Evolutionary conservation across 2,888 invertebrate species (phyloP).

Genomic region (Leptinotarsa tumamoca): DNA sequence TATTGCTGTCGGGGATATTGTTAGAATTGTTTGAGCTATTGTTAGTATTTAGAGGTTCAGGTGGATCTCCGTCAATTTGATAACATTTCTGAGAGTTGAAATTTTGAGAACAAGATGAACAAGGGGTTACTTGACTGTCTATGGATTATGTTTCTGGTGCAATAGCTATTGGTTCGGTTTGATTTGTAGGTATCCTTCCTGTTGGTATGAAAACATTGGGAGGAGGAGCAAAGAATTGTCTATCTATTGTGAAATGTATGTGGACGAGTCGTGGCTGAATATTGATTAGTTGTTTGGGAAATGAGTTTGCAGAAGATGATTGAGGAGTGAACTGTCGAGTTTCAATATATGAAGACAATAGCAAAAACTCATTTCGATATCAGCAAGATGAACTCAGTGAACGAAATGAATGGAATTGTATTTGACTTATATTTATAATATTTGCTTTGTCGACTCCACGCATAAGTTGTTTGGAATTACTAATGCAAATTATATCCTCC

Average conservation of each 20-base stretch:
- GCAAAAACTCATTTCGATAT: no score
- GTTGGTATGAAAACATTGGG: neutral
- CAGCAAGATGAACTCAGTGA: no score
- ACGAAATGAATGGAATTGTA: no score
- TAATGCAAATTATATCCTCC: no score
- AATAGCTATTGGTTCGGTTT: neutral
- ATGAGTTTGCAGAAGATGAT: neutral
- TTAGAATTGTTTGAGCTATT: neutral
- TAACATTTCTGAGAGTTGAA: neutral
- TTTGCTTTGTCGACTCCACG: no score
- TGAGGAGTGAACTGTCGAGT: neutral
- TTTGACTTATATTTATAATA: no score
- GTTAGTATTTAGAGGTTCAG: neutral
- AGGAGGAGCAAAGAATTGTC: neutral
- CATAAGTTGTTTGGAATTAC: no score
- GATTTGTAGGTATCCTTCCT: neutral
- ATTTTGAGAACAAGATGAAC: neutral
- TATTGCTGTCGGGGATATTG: neutral
- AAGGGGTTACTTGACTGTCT: neutral
- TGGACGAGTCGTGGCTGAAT: slow-evolving; percentile 5
- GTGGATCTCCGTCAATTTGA: neutral
- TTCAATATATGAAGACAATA: neutral
- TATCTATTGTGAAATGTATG: neutral
- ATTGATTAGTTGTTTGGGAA: slow-evolving; percentile 6
- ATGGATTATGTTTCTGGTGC: neutral